Evolutionary conservation across 2,888 invertebrate species (phyloP).

Genomic region (Callinectes sapidus): DNA sequence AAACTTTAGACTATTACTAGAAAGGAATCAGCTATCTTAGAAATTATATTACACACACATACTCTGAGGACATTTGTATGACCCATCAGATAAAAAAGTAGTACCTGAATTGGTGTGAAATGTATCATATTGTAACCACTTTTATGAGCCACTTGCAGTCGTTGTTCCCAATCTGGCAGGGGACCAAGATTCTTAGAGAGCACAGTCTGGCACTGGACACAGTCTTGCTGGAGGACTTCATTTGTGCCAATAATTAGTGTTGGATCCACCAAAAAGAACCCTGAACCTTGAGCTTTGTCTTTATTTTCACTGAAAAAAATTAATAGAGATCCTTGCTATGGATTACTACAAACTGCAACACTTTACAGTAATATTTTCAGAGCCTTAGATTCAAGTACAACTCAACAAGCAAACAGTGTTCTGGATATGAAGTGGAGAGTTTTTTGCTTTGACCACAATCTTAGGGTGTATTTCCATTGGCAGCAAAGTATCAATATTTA

Average conservation of each 20-base stretch:
- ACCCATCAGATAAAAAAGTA: neutral
- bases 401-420: no score
- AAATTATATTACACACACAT: neutral
- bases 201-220: slow-evolving; percentile 94
- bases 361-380: neutral
- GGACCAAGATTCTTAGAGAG: slow-evolving; percentile 93
- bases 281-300: slow-evolving; percentile 81
- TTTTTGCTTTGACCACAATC: no score
- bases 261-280: slow-evolving; percentile 95
- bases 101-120: slow-evolving; percentile 94
- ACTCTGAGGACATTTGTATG: neutral
- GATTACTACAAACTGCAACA: neutral
- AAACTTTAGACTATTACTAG: neutral
- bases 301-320: slow-evolving; percentile 53
- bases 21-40: neutral
- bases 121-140: slow-evolving; percentile 97
- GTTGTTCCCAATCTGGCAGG: slow-evolving; percentile 90
- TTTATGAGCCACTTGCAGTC: slow-evolving; percentile 88
- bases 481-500: no score
- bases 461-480: no score
- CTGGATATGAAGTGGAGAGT: no score
- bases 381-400: neutral
- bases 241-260: slow-evolving; percentile 83
- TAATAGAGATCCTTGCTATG: neutral
- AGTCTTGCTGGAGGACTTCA: slow-evolving; percentile 86